Evolutionary conservation across 2,888 invertebrate species (phyloP), one percentile per base, ranked within the genome.

Genomic region (Lasioglossum vierecki): DNA sequence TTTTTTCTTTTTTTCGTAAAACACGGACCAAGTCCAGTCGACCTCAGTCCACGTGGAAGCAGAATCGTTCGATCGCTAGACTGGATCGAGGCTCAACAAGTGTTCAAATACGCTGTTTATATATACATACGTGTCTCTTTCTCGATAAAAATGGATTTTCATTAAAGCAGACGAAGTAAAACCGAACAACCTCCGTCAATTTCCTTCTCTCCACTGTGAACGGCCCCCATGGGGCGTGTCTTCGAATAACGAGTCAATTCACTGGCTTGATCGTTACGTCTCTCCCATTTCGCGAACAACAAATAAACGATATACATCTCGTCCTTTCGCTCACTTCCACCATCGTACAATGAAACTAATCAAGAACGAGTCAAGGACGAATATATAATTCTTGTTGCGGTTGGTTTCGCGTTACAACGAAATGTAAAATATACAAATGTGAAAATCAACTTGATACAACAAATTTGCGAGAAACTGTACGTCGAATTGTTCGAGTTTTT

Each of bases 101-200:
- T 84, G 77, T 82, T 84, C 82, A 57, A 60, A 82, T 78, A 82
- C 68, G 75, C 44, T 82, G 71, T 84, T 84, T 84, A 74, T 82
- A 82, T 76, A 76, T 44, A 66, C 72, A 68, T 78, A 63, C 84
- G 66, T 82, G 63, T 79, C 79, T 66, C 76, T 82, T 82, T 84
- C 85, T 74, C 79, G 73, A 79, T 60, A 71, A 83, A 73, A 60
- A 76, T 85, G 73, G 76, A 57, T 85, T 83, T 83, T 83, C 83
- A 85, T 83, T 85, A 79, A 83, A 83, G 30, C 63, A 75, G 49
- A 82, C 75, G 44, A 83, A 85, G 77, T 84, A 75, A 84, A 82
- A 83, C 79, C 53, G 60, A 83, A 70, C 60, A 75, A 46, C 41
- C 53, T 53, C 44, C 44, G 44, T 41, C 8, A 44, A 44, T 41